Base-by-base conservation (phyloP, 1,140 invertebrate species). In the Drosophila ficusphila region DNA sequence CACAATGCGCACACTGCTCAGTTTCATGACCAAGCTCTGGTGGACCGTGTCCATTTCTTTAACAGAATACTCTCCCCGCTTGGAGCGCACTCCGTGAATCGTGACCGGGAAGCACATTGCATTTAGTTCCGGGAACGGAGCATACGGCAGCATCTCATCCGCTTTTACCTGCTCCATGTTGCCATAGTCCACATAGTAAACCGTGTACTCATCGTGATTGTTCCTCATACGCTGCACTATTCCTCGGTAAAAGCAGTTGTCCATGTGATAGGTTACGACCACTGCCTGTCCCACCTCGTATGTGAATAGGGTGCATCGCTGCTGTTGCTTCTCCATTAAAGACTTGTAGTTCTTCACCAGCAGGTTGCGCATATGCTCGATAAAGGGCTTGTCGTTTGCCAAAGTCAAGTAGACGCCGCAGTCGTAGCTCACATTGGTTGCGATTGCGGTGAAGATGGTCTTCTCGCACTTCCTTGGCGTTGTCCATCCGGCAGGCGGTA, bases 181-280 rank as follows among this genome's bases (percentile, higher is more conserved):
- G 0, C 95, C 95, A 68, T 93, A 95, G 79, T 96, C 95, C 1
- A 95, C 90, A 72, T 93, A 95, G 53, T 92, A 81, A 1, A 95
- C 92, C 3, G 91, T 69, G 53, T 94, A 91, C 9, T 81, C 83
- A 3, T 90, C 85, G 8, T 83, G 51, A 0, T n/a, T 6, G 14
- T 42, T 70, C 0, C 11, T 7, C 2, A 34, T 25, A 41, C 92
- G 85, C 14, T 92, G 25, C 6, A 95, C 92, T 48, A 91, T 75
- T 16, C 93, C 94, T 53, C 95, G 92, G 76, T 95, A 95, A 92
- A 95, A 95, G 8, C 91, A 91, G 2, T 93, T 91, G 77, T 96
- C 94, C 4, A 92, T 11, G 70, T 93, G 93, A 89, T 93, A 96
- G 42, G 92, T 91, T 0, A 93, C 95, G 11, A 95, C 91, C 67